Evolutionary conservation across 2,113 vertebrate genomes (phyloP), one percentile per base, ranked within the genome.

Genomic region (Barbus barbus): DNA sequence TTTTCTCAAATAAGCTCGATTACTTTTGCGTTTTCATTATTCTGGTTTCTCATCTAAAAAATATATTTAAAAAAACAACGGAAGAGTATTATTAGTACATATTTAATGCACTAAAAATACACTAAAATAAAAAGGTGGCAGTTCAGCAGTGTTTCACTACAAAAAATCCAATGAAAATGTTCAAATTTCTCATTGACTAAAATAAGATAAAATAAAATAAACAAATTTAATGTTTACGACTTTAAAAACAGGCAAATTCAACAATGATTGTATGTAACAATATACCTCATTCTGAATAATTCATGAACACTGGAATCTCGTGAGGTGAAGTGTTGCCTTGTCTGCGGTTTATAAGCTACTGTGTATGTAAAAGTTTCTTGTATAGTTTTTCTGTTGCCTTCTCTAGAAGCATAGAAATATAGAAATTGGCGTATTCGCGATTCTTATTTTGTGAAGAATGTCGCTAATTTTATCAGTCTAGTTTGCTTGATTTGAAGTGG

Each of bases 1-100:
- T 60, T 78, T 16, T 78, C 33, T 78, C 5, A 38, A n/a, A n/a
- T n/a, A n/a, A n/a, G n/a, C n/a, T n/a, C n/a, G n/a, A 48, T 75
- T 36, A 24, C 53, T 58, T 7, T 38, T 9, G 2, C 1, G 46
- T 58, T 36, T 58, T 24, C 1, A 2, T 24, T 5, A 56, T 36
- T 56, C 9, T 33, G 53, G 5, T 38, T 24, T 0, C 8, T 9
- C n/a, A n/a, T n/a, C n/a, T n/a, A n/a, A n/a, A n/a, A n/a, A n/a
- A n/a, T n/a, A n/a, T n/a, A n/a, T n/a, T n/a, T n/a, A n/a, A n/a
- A n/a, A n/a, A n/a, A n/a, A n/a, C n/a, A n/a, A n/a, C n/a, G n/a
- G n/a, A n/a, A n/a, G n/a, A n/a, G n/a, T n/a, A n/a, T n/a, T n/a
- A n/a, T n/a, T n/a, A n/a, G n/a, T n/a, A n/a, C n/a, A n/a, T n/a